Evolutionary conservation across 2,113 vertebrate species (phyloP).

Genomic region (Lichenostomus cassidix): DNA sequence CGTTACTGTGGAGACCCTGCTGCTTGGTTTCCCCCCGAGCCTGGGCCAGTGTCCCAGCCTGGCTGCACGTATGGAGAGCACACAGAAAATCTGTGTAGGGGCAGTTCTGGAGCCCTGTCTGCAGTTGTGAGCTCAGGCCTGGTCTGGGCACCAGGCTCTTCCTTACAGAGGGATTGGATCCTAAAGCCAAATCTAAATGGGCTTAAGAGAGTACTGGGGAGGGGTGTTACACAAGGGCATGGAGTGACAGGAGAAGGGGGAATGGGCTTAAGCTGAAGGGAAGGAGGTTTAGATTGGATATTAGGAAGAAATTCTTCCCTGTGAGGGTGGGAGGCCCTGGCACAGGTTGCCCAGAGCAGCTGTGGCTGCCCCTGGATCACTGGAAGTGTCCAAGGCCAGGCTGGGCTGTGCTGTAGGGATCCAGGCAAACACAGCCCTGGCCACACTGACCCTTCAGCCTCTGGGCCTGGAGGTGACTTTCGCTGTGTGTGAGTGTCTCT

Average conservation of each 20-base stretch:
- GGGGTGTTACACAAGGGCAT: neutral
- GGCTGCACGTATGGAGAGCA: neutral
- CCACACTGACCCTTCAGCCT: fast-evolving
- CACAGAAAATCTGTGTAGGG: neutral
- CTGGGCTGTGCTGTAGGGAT: fast-evolving
- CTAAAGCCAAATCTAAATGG: neutral
- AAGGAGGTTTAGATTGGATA: neutral
- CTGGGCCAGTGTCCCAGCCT: neutral
- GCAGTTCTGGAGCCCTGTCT: neutral
- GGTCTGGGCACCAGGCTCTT: neutral
- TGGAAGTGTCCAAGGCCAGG: neutral
- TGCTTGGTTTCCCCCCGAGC: neutral
- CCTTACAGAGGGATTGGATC: neutral
- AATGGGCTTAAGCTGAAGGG: neutral
- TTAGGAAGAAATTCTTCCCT: neutral
- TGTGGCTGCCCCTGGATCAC: neutral
- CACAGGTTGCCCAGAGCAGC: neutral
- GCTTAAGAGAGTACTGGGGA: neutral
- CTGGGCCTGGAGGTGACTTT: neutral
- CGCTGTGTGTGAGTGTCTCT: fast-evolving
- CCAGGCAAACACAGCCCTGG: neutral
- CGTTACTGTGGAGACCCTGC: neutral
- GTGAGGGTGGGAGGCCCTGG: neutral
- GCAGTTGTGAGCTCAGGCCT: neutral
- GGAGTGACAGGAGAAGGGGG: neutral